Percentiles rank a stretch among this genome's conserved stretches.
These are phyloP conservation scores for Apaloderma vittatum DNA, from an alignment of 2,113 vertebrate species.

Conservation along the genomic window DNA sequence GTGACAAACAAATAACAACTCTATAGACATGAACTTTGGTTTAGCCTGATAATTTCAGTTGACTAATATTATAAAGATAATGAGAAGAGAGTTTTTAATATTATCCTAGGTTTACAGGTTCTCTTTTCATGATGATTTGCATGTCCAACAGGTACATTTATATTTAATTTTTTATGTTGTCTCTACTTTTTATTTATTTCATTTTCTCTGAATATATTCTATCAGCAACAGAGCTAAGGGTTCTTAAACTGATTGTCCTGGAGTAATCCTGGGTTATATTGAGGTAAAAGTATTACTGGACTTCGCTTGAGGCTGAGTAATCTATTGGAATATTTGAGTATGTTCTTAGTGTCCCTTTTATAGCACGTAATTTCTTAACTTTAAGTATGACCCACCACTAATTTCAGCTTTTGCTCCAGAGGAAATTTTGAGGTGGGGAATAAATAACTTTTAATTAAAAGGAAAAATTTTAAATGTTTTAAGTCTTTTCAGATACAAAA, in stretches of 20 bases:
- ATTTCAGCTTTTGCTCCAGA: neutral
- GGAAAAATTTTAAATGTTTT: neutral
- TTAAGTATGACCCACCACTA: neutral
- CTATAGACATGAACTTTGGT: neutral
- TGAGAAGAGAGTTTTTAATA: neutral
- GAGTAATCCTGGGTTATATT: neutral
- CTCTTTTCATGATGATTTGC: neutral
- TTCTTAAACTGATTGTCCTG: neutral
- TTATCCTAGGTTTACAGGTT: neutral
- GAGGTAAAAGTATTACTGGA: neutral
- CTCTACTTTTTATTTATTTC: neutral
- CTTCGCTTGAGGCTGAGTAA: neutral
- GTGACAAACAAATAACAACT: neutral
- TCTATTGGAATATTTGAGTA: neutral
- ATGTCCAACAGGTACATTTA: neutral
- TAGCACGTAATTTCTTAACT: neutral
- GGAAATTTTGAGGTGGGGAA: neutral
- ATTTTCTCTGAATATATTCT: neutral
- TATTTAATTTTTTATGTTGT: neutral
- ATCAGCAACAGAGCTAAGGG: neutral
- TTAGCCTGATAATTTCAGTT: neutral
- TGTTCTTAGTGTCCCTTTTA: neutral
- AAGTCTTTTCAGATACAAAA: neutral
- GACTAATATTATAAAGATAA: neutral
- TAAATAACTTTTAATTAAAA: neutral